Conservation (phyloP, 2,797 vertebrate species). For the Poecilia velifera region DNA sequence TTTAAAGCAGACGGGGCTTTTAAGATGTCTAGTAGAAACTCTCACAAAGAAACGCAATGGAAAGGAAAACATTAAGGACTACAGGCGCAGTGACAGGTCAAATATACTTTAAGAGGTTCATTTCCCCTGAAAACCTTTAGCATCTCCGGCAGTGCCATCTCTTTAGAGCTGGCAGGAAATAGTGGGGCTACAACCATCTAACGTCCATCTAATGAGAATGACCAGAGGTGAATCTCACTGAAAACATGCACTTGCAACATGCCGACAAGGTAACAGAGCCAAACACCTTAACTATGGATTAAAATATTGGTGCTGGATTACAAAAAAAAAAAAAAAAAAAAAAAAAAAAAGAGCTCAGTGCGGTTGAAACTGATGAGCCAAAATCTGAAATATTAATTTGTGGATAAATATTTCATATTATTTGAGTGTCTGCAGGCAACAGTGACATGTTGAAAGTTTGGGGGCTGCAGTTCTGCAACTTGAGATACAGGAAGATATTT, state of each 20-base stretch:
- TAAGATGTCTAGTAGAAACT: background rate
- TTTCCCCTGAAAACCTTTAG: background rate
- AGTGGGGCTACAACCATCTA: background rate
- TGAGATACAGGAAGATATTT: background rate
- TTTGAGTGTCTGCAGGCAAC: background rate
- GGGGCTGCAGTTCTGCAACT: background rate
- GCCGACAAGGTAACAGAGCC: background rate
- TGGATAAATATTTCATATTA: too few relatives aligned
- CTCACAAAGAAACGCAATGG: background rate
- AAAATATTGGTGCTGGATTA: background rate
- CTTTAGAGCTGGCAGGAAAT: conserved; percentile 30
- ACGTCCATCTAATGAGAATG: background rate
- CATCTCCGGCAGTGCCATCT: conserved; percentile 41
- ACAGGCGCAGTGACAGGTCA: background rate
- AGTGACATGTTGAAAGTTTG: background rate
- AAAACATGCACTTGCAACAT: background rate
- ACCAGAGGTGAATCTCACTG: background rate
- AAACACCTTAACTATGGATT: background rate
- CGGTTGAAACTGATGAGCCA: background rate
- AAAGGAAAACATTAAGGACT: background rate
- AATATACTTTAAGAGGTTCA: background rate
- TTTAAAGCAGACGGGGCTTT: background rate
- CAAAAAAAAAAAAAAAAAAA: background rate
- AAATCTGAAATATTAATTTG: background rate
- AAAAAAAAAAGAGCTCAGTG: too few relatives aligned